phyloP scores from a whole-genome alignment of 2,113 vertebrate species.

The Rattus rattus region DNA sequence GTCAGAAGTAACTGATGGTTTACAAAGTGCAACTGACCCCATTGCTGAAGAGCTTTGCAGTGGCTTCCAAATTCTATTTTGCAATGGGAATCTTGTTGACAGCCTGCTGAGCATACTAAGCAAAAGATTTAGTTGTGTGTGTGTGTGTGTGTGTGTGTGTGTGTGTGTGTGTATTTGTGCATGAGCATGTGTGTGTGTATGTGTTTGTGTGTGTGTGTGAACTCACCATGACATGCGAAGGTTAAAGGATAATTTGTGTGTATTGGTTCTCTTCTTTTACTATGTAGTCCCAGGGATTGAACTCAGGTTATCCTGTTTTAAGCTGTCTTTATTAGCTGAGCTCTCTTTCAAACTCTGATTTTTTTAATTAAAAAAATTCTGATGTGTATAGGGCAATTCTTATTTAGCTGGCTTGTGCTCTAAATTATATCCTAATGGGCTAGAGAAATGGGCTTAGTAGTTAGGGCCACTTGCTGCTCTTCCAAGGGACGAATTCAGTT shows the following conservation, averaged over 20 bases:
- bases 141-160: neutral
- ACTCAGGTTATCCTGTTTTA: neutral
- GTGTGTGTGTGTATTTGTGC: neutral
- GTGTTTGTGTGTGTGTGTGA: too few relatives aligned
- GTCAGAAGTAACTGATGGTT: conserved; percentile 5
- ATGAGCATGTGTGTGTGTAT: neutral
- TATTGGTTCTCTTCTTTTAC: neutral
- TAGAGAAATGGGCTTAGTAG: neutral
- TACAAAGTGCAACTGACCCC: neutral
- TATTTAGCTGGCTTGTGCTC: neutral
- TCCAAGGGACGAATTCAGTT: neutral
- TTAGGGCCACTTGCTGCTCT: neutral
- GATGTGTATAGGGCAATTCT: neutral
- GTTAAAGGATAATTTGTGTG: too few relatives aligned
- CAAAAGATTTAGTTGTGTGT: too few relatives aligned
- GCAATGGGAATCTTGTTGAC: neutral
- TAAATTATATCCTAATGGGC: neutral
- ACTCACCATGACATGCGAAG: too few relatives aligned
- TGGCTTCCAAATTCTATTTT: neutral
- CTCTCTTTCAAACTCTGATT: neutral
- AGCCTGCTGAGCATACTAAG: neutral
- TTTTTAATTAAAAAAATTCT: conserved; percentile 24
- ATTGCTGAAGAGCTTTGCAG: neutral
- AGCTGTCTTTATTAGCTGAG: neutral
- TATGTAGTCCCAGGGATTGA: neutral